Conservation (phyloP, 2,888 invertebrate species). For the Euphydryas editha region DNA sequence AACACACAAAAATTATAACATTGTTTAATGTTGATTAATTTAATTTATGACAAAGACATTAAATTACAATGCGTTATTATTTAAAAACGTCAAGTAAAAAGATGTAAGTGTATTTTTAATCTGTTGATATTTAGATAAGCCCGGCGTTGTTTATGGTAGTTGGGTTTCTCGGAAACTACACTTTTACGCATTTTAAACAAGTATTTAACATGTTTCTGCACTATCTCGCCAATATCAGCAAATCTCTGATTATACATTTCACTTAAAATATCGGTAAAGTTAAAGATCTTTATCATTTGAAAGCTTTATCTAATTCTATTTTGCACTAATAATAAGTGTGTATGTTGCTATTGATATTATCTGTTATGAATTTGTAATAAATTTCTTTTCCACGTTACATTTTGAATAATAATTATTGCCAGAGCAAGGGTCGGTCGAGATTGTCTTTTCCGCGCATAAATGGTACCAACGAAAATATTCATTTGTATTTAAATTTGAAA, state of each 20-base stretch:
- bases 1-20: no score
- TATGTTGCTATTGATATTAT: neutral
- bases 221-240: conserved; percentile 43
- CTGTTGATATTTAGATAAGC: conserved; percentile 21
- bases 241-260: conserved; percentile 33
- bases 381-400: no score
- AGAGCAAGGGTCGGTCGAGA: no score
- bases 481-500: no score
- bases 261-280: conserved; percentile 30
- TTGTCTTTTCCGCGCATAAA: no score
- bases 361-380: conserved; percentile 1
- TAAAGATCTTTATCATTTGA: conserved; percentile 35
- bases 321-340: conserved; percentile 2
- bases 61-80: neutral
- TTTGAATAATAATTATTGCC: no score
- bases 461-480: no score
- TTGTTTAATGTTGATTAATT: no score
- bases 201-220: conserved; percentile 52
- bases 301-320: conserved; percentile 25
- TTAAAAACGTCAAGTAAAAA: neutral
- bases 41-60: no score
- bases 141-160: conserved; percentile 17
- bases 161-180: conserved; percentile 38
- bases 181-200: conserved; percentile 49
- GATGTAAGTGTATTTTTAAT: neutral